Percentiles rank a stretch among this genome's conserved stretches.
phyloP scores from a whole-genome alignment of 2,113 vertebrate species.

The Mustelus asterias region DNA sequence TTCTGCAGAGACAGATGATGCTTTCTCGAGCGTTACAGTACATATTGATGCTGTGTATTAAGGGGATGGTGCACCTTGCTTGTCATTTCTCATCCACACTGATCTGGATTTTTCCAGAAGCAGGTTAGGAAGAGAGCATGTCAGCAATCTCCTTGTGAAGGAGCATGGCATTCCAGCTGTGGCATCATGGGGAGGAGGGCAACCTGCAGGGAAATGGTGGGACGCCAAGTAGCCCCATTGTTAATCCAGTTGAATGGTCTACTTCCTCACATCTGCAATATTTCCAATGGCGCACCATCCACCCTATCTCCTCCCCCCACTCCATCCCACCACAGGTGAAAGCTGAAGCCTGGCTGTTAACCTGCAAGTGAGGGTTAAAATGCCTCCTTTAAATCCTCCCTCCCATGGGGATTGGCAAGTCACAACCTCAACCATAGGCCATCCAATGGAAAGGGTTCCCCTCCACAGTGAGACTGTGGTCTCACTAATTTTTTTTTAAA shows the following conservation, averaged over 20 bases:
- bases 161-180: neutral
- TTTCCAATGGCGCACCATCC: neutral
- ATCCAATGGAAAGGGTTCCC: too few relatives aligned
- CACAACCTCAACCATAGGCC: too few relatives aligned
- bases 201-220: neutral
- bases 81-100: neutral
- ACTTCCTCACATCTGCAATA: neutral
- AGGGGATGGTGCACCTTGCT: neutral
- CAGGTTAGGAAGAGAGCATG: too few relatives aligned
- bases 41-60: neutral
- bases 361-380: neutral
- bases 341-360: neutral
- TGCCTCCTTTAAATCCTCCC: neutral
- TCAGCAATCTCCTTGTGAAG: neutral
- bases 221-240: neutral
- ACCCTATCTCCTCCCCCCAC: too few relatives aligned
- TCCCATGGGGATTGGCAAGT: neutral
- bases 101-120: neutral
- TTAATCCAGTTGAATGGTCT: neutral
- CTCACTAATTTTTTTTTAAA: too few relatives aligned
- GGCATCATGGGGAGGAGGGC: neutral
- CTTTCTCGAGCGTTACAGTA: neutral
- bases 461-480: too few relatives aligned
- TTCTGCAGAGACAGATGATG: neutral
- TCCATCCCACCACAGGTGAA: neutral